phyloP scores from a whole-genome alignment of 2,113 vertebrate genomes.

The Ceuthmochares aereus region DNA sequence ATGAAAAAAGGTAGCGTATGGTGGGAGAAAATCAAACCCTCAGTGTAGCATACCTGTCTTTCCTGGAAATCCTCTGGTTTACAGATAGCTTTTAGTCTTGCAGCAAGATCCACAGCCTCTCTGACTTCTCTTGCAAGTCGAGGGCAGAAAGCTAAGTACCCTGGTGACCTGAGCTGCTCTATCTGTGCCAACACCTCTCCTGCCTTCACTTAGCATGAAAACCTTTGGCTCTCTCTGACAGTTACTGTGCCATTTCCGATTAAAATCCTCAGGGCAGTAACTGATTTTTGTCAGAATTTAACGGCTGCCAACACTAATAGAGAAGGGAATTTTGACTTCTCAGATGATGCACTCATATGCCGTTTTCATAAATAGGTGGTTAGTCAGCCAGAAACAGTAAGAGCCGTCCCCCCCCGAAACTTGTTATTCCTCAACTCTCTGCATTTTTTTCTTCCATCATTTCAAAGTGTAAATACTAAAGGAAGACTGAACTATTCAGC shows the following conservation, averaged over 20 bases:
- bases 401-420: background rate
- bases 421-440: background rate
- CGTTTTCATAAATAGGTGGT: background rate
- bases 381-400: background rate
- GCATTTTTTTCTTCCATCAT: background rate
- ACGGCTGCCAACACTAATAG: background rate
- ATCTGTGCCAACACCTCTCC: background rate
- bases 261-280: background rate
- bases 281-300: background rate
- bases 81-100: background rate
- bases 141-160: background rate
- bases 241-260: background rate
- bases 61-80: background rate
- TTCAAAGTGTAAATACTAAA: background rate
- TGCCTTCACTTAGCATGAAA: background rate
- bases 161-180: background rate
- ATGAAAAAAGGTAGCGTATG: background rate
- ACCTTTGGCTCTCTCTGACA: background rate
- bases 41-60: background rate
- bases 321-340: background rate
- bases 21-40: background rate
- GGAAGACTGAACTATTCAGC: fast-evolving
- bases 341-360: background rate
- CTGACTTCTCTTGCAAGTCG: background rate
- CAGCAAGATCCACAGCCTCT: background rate